Percentiles rank a stretch among this genome's conserved stretches.
These are phyloP conservation scores for Euplagia quadripunctaria DNA, from an alignment of 2,888 invertebrate genomes.

Conservation along the genomic window DNA sequence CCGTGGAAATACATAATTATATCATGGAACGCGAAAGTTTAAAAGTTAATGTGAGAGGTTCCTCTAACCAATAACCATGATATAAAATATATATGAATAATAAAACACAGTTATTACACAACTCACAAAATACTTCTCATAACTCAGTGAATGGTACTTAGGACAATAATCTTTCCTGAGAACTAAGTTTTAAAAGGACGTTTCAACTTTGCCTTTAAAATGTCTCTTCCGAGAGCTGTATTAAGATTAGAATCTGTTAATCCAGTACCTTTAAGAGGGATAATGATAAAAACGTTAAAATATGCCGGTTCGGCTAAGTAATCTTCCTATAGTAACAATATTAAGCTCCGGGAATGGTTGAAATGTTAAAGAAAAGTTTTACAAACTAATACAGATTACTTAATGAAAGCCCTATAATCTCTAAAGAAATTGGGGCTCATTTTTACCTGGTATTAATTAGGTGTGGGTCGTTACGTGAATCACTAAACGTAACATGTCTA, in stretches of 20 bases:
- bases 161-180: background rate
- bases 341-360: background rate
- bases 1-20: too few relatives aligned
- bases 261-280: conserved; percentile 42
- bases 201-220: background rate
- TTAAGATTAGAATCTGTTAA: conserved; percentile 65
- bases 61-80: too few relatives aligned
- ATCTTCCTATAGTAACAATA: background rate
- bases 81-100: too few relatives aligned
- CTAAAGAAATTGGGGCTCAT: background rate
- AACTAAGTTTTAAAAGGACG: background rate
- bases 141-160: background rate
- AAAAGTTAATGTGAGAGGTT: too few relatives aligned
- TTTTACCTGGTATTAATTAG: background rate
- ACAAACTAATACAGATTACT: background rate
- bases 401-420: background rate
- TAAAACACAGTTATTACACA: background rate
- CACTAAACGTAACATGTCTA: too few relatives aligned
- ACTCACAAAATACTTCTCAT: background rate
- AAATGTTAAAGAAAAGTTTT: background rate
- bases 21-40: too few relatives aligned
- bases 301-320: background rate
- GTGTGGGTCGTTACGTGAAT: too few relatives aligned
- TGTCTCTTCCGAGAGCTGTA: conserved; percentile 23
- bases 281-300: conserved; percentile 47